phyloP scores from a whole-genome alignment of 2,113 vertebrate genomes.

The Neofelis nebulosa region DNA sequence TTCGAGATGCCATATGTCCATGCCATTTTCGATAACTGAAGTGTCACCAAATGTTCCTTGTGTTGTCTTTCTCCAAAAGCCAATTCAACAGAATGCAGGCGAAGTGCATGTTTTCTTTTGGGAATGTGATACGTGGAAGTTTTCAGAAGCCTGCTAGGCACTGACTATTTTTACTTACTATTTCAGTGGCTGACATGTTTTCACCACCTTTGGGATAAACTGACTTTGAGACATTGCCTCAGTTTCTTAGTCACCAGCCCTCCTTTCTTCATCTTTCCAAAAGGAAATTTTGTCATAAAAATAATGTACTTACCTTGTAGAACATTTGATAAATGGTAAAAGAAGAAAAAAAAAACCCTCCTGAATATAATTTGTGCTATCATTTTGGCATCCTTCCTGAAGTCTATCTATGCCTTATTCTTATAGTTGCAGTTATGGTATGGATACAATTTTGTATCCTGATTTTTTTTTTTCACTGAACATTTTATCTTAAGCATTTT shows the following conservation, averaged over 20 bases:
- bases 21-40: constrained; percentile 54
- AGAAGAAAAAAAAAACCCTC: not conserved
- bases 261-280: not conserved
- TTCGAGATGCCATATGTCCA: constrained; percentile 66
- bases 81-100: constrained; percentile 51
- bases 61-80: constrained; percentile 61
- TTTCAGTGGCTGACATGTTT: not conserved
- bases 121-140: not conserved
- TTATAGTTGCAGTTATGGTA: not conserved
- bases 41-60: constrained; percentile 74
- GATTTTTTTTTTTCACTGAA: constrained; percentile 9
- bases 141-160: not conserved
- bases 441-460: not conserved
- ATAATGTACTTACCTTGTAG: not conserved
- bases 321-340: not conserved
- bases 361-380: not conserved
- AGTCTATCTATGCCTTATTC: not conserved
- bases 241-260: not conserved
- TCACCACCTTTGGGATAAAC: not conserved
- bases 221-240: not conserved
- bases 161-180: not conserved
- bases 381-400: constrained; percentile 25
- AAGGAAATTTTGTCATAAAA: constrained; percentile 9
- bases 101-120: not conserved
- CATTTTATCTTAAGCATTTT: constrained; percentile 4